Conservation (phyloP, 2,888 invertebrate genomes). For the Lamellibrachia satsuma region DNA sequence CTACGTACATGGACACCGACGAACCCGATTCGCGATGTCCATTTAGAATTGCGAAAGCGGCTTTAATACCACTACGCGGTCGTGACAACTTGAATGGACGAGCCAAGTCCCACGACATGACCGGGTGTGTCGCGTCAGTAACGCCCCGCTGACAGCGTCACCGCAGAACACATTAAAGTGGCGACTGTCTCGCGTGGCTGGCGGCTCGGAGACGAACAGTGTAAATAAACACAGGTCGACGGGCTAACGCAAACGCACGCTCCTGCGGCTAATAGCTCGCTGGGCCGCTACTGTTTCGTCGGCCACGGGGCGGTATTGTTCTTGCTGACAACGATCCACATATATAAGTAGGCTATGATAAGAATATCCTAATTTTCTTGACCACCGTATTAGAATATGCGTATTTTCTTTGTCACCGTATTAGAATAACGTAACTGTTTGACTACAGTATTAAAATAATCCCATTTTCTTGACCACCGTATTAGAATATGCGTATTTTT, state of each 20-base stretch:
- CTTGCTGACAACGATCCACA: not conserved
- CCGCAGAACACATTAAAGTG: not conserved
- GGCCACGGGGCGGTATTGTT: not conserved
- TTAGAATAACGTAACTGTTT: too few species aligned
- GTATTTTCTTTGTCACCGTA: not conserved
- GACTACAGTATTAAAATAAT: too few species aligned
- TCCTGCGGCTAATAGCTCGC: not conserved
- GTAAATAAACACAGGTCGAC: not conserved
- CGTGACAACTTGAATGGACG: not conserved
- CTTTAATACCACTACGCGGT: too few species aligned
- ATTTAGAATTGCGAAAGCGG: too few species aligned
- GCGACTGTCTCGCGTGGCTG: not conserved
- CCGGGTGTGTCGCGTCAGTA: constrained; percentile 7
- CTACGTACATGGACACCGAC: too few species aligned
- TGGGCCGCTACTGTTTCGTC: not conserved
- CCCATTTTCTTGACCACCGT: too few species aligned
- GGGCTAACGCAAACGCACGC: not conserved
- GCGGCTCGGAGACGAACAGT: not conserved
- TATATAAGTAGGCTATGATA: not conserved
- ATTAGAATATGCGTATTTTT: too few species aligned
- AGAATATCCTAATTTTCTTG: not conserved
- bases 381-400: not conserved
- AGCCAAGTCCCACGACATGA: not conserved
- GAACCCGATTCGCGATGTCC: too few species aligned
- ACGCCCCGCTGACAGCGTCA: not conserved